Evolutionary conservation across 2,888 invertebrate species (phyloP).

Genomic region (Shargacucullia verbasci): DNA sequence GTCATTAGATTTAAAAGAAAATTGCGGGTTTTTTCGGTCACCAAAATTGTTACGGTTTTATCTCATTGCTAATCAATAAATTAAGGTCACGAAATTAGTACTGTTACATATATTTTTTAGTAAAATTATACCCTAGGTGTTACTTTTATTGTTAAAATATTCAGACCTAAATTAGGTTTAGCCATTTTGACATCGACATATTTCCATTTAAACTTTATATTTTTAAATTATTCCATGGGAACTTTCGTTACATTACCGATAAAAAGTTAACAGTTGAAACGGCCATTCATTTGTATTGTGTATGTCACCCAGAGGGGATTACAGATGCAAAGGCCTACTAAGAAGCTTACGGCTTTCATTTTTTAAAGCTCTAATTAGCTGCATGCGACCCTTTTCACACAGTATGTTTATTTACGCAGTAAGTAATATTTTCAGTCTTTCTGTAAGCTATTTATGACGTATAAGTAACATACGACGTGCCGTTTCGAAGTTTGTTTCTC

Average conservation of each 20-base stretch:
- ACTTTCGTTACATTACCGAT: background rate
- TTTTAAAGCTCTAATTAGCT: conserved; percentile 41
- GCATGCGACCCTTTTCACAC: conserved; percentile 44
- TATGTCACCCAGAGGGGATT: conserved; percentile 28
- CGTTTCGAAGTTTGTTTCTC: too few relatives aligned
- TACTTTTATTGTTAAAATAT: conserved; percentile 14
- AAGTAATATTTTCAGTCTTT: too few relatives aligned
- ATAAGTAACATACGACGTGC: too few relatives aligned
- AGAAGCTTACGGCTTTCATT: conserved; percentile 48
- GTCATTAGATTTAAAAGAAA: conserved; percentile 1
- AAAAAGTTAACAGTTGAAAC: background rate
- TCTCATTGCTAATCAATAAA: conserved; percentile 6
- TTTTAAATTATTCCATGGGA: background rate
- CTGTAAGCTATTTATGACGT: background rate
- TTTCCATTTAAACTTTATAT: conserved; percentile 20
- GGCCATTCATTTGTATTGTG: background rate
- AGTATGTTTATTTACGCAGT: conserved; percentile 18
- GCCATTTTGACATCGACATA: conserved; percentile 18
- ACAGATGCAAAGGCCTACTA: conserved; percentile 31
- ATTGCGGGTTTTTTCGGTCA: background rate
- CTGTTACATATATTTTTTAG: background rate
- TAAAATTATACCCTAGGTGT: conserved; percentile 3
- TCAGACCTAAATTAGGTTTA: conserved; percentile 15
- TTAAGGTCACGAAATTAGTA: conserved; percentile 2
- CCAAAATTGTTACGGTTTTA: background rate